Evolutionary conservation across 2,888 invertebrate genomes (phyloP), one percentile per base, ranked within the genome.

Genomic region (Trachelus tabidus): DNA sequence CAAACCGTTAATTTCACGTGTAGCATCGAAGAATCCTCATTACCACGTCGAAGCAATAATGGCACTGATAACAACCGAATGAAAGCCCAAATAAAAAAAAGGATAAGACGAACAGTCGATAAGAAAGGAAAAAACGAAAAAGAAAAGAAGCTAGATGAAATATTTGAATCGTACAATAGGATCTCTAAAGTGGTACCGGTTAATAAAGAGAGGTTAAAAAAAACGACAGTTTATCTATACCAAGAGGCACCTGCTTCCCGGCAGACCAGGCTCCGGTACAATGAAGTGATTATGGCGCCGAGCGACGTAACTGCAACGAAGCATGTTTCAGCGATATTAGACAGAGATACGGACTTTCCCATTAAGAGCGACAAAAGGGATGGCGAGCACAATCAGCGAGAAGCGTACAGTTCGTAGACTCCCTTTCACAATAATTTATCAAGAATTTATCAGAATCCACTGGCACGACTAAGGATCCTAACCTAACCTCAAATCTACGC

Each of bases 281-380:
- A 71, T 71, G 71, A 71, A 71, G 71, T 71, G 71, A 71, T 71
- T 71, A 71, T 74, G 12, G 74, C 30, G 74, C 34, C 37, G 34
- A 34, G 34, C 74, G 12, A 30, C 74, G 74, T 74, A 35, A 74
- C 68, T 69, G 69, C 71, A 77, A 80, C 15, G 33, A 81, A 23
- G 69, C 37, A 12, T 75, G 40, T 78, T 74, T 78, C 78, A 75
- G 75, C 75, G 78, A 78, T 78, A 75, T 78, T 78, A 31, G 34
- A 34, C 31, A 34, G 75, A 73, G 78, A 78, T 78, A 78, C 40
- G 75, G 74, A 12, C 71, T 35, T 35, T 75, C 71, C 78, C 78
- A 56, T 75, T 78, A 75, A 78, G 69, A 37, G 35, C 35, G 75
- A 78, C 78, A 78, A 78, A 78, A 78, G 78, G 35, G 33, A 56